phyloP scores from a whole-genome alignment of 2,888 invertebrate genomes.

The Ptilodon capucinus region DNA sequence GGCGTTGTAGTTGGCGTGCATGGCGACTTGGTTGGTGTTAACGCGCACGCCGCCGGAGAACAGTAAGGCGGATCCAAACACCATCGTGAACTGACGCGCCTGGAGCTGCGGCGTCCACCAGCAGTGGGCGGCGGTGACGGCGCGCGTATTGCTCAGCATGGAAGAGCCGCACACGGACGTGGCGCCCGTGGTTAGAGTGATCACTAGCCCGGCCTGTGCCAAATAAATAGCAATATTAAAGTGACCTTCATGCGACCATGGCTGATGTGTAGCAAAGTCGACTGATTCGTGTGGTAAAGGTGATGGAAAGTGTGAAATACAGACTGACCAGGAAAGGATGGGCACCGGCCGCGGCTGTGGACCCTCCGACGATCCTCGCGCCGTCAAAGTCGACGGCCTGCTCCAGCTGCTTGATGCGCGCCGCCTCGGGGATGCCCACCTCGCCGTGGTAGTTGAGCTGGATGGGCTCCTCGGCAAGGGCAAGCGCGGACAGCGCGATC shows the following conservation, averaged over 20 bases:
- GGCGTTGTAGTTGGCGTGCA: constrained; percentile 37
- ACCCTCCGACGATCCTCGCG: constrained; percentile 45
- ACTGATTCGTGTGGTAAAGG: too few relatives aligned
- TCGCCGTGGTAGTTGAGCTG: constrained; percentile 41
- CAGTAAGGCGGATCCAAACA: constrained; percentile 35
- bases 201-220: constrained; percentile 45
- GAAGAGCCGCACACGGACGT: constrained; percentile 52
- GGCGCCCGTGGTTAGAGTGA: constrained; percentile 36
- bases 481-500: not conserved
- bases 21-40: constrained; percentile 27
- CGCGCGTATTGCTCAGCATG: constrained; percentile 42
- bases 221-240: not conserved
- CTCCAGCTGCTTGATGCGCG: too few relatives aligned
- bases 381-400: constrained; percentile 31
- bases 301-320: too few relatives aligned
- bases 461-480: not conserved
- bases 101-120: constrained; percentile 30
- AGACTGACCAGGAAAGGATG: constrained; percentile 32
- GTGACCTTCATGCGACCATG: not conserved
- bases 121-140: constrained; percentile 50
- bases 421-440: constrained; percentile 42
- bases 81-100: constrained; percentile 37
- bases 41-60: constrained; percentile 41
- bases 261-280: too few relatives aligned
- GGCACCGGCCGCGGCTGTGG: constrained; percentile 14